These are phyloP conservation scores for Rhea pennata DNA, from an alignment of 2,113 vertebrate species.

Conservation along the genomic window DNA sequence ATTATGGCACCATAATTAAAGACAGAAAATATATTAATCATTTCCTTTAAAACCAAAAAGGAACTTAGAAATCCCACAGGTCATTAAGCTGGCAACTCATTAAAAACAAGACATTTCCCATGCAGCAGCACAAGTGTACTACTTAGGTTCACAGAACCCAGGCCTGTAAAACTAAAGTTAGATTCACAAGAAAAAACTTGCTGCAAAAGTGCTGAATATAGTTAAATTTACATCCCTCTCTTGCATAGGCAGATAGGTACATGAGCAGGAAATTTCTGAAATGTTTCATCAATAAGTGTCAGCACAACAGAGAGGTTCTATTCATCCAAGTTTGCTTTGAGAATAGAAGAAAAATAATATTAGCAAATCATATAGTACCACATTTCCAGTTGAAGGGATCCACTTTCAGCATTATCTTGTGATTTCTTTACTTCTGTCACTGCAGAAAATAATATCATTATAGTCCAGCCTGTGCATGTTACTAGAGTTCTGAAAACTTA, in stretches of 20 bases:
- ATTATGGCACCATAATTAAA: conserved; percentile 58
- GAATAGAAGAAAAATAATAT: background rate
- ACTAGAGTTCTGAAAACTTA: conserved; percentile 18
- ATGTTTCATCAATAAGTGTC: background rate
- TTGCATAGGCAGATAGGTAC: background rate
- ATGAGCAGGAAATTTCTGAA: background rate
- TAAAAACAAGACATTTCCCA: conserved; percentile 71
- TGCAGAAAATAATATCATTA: background rate
- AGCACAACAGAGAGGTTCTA: background rate
- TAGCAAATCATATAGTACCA: background rate
- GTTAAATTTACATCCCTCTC: background rate
- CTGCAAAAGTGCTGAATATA: background rate
- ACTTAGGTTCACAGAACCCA: conserved; percentile 29
- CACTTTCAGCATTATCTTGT: background rate
- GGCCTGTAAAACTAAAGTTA: conserved; percentile 27
- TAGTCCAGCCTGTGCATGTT: background rate
- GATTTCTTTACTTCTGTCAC: background rate
- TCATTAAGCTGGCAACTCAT: conserved; percentile 70
- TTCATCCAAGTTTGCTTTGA: background rate
- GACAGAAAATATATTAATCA: conserved; percentile 68
- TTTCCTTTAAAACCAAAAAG: conserved; percentile 70
- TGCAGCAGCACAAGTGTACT: conserved; percentile 49
- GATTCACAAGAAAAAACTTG: background rate
- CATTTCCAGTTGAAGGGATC: background rate
- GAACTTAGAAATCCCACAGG: conserved; percentile 69